Base-by-base conservation (phyloP, 2,113 vertebrate genomes). In the Lepisosteus oculatus region DNA sequence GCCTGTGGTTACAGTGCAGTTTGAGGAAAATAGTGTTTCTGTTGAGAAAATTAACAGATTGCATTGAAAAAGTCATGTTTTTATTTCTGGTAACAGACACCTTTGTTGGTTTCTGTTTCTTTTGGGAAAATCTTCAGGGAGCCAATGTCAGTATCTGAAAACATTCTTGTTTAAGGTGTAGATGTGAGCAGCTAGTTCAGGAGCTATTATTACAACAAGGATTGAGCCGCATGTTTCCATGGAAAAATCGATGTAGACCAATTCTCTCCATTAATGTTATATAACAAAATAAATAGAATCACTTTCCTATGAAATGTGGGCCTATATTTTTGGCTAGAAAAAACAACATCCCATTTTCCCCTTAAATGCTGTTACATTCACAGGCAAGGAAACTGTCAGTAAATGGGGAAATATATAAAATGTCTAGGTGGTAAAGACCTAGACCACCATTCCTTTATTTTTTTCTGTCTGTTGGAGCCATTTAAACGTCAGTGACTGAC, bases 231-330 rank as follows among this genome's bases (percentile, higher is more conserved):
- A 81, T 78, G 76, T 59, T 62, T 77, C 76, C 80, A 80, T 86
- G 85, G 88, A 88, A 90, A 88, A 81, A 73, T 78, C 71, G 71
- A 75, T 76, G 72, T 8, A 57, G 74, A 77, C 77, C 84, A 85
- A 81, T 84, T 85, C 84, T 87, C 79, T 81, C 84, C 75, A 70
- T 74, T 68, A 61, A 73, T 67, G 43, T 62, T 67, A 67, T 45
- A 62, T 61, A 61, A 29, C 29, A 29, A 29, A 29, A 29, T 29
- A 41, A 73, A 62, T 43, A 61, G 47, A 42, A 13, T 62, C 65
- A 43, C 29, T 66, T 14, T 29, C 65, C 65, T 54, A 29, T 62
- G 14, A 43, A 54, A 15, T 41, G 41, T n/a, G n/a, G 64, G 64
- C 64, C 13, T 6, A 51, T n/a, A 66, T 44, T 43, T 66, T 11